Evolutionary conservation across 2,888 invertebrate species (phyloP).

Genomic region (Scotopteryx bipunctaria): DNA sequence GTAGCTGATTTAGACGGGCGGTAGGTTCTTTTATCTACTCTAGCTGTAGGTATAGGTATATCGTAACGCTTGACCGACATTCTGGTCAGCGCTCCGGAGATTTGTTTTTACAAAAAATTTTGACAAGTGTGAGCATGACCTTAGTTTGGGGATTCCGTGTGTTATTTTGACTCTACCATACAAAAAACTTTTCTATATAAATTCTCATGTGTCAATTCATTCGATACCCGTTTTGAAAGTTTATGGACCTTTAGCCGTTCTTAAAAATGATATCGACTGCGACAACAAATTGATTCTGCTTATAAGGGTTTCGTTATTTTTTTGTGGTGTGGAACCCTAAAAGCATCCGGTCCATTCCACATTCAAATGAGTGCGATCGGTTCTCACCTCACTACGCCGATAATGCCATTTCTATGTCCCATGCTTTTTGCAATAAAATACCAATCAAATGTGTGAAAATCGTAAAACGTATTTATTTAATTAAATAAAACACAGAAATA

Average conservation of each 20-base stretch:
- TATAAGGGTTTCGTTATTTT: background rate
- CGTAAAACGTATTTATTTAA: constrained; percentile 46
- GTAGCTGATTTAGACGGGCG: constrained; percentile 7
- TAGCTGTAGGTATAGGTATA: too few relatives aligned
- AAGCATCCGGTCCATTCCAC: constrained; percentile 59
- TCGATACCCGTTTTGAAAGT: background rate
- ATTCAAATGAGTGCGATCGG: constrained; percentile 67
- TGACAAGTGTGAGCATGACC: background rate
- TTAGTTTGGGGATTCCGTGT: background rate
- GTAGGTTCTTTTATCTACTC: constrained; percentile 1
- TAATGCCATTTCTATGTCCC: constrained; percentile 37
- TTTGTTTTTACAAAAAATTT: constrained; percentile 44
- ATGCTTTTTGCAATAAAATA: constrained; percentile 33
- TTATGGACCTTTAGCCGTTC: background rate
- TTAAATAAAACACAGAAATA: constrained; percentile 41
- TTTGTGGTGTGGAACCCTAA: constrained; percentile 22
- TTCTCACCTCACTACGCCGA: constrained; percentile 50
- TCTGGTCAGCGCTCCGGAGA: constrained; percentile 26
- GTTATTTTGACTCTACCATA: background rate
- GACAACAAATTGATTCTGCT: background rate
- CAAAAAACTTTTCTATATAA: too few relatives aligned
- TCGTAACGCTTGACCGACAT: constrained; percentile 29
- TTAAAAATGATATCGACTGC: background rate
- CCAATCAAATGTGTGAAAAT: constrained; percentile 53
- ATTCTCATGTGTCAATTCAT: too few relatives aligned